Conservation (phyloP, 2,888 invertebrate species). For the Chelonus formosanus region DNA sequence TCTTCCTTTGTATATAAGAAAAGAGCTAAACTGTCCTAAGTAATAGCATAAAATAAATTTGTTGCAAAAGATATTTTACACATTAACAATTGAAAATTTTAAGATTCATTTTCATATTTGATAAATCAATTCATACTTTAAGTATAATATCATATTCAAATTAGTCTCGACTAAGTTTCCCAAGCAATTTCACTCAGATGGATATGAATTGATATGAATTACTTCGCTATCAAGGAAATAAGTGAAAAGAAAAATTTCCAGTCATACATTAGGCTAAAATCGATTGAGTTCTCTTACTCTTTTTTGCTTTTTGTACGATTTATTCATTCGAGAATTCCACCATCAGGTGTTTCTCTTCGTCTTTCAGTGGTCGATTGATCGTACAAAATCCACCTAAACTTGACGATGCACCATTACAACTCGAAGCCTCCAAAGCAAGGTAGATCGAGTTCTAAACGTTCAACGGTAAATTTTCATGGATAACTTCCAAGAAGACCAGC, state of each 20-base stretch:
- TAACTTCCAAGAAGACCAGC: slow-evolving; percentile 18
- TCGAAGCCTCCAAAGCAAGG: slow-evolving; percentile 11
- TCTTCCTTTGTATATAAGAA: neutral
- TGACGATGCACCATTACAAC: slow-evolving; percentile 32
- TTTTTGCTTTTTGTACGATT: slow-evolving; percentile 5
- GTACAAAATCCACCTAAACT: slow-evolving; percentile 24
- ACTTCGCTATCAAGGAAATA: slow-evolving; percentile 11
- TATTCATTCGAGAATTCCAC: slow-evolving; percentile 23
- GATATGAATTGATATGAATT: slow-evolving; percentile 14
- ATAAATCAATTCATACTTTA: neutral
- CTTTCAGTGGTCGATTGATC: slow-evolving; percentile 14
- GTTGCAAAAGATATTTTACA: neutral
- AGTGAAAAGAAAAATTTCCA: slow-evolving; percentile 20
- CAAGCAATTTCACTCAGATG: slow-evolving; percentile 14
- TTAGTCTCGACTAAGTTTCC: slow-evolving; percentile 6
- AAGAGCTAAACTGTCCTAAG: neutral
- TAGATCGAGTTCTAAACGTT: slow-evolving; percentile 32
- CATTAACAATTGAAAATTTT: no score
- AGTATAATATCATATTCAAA: neutral
- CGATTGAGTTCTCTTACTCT: slow-evolving; percentile 13
- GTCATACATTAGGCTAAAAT: slow-evolving; percentile 11
- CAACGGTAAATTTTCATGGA: slow-evolving; percentile 32
- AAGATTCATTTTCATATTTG: neutral
- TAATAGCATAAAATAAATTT: no score
- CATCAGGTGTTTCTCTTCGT: slow-evolving; percentile 5